Evolutionary conservation across 2,113 vertebrate genomes (phyloP).

Genomic region (Ginglymostoma cirratum): DNA sequence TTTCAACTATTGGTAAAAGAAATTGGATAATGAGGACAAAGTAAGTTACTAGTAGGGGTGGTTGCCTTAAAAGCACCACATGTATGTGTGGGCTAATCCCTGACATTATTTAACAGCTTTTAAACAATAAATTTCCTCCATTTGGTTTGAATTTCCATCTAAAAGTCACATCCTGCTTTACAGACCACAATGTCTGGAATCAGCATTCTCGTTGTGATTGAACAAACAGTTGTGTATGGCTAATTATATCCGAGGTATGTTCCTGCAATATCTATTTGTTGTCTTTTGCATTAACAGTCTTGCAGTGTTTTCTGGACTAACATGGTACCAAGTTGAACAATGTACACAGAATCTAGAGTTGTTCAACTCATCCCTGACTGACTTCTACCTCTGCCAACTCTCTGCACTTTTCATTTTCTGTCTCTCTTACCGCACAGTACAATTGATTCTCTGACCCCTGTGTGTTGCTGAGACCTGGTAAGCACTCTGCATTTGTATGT

Average conservation of each 20-base stretch:
- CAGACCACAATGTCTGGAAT: neutral
- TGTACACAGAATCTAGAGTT: neutral
- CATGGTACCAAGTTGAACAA: neutral
- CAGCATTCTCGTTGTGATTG: neutral
- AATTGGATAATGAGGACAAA: neutral
- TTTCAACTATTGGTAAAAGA: neutral
- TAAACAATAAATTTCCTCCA: neutral
- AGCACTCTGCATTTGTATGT: neutral
- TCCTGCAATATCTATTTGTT: neutral
- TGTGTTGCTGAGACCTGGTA: neutral
- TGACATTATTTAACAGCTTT: neutral
- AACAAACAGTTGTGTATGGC: neutral
- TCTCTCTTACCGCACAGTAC: neutral
- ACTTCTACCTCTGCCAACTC: neutral
- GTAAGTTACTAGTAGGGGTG: neutral
- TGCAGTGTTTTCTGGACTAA: neutral
- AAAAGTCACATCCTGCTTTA: neutral
- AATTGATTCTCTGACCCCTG: neutral
- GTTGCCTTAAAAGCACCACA: neutral
- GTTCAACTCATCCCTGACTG: neutral
- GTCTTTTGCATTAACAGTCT: neutral
- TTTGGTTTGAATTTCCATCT: neutral
- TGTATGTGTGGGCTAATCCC: neutral
- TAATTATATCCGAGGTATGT: neutral
- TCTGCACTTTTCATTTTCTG: neutral